Evolutionary conservation across 2,888 invertebrate species (phyloP).

Genomic region (Pemphredon lugubris): DNA sequence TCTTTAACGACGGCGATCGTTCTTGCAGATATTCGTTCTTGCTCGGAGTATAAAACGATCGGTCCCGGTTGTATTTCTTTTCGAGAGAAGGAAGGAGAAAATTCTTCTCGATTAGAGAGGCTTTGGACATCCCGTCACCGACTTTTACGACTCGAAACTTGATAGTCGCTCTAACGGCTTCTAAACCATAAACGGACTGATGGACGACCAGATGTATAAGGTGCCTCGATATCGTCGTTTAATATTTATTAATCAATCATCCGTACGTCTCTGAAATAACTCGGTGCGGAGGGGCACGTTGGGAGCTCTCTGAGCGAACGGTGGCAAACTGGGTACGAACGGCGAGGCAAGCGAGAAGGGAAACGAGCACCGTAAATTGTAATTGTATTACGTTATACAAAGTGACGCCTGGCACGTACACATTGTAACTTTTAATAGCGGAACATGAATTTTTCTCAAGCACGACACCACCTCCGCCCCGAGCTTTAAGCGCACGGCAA

Average conservation of each 20-base stretch:
- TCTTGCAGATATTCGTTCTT: neutral
- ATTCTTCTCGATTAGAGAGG: constrained; percentile 41
- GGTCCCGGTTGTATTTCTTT: neutral
- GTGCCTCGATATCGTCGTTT: constrained; percentile 32
- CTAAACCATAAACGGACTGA: constrained; percentile 45
- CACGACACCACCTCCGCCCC: too few relatives aligned
- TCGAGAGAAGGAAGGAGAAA: constrained; percentile 23
- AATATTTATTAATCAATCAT: constrained; percentile 50
- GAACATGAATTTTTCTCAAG: constrained; percentile 12
- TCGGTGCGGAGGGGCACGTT: neutral
- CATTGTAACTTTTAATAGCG: too few relatives aligned
- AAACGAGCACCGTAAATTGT: neutral
- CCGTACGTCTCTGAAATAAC: constrained; percentile 20
- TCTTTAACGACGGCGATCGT: too few relatives aligned
- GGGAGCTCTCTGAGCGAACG: too few relatives aligned
- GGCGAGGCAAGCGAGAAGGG: neutral
- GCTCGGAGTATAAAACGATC: constrained; percentile 1
- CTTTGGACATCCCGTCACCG: constrained; percentile 20
- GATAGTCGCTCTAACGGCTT: constrained; percentile 47
- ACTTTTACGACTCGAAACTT: constrained; percentile 50
- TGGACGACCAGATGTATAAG: constrained; percentile 40
- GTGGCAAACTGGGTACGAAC: too few relatives aligned
- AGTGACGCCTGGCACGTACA: neutral
- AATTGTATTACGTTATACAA: neutral
- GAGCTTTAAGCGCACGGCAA: too few relatives aligned